Conservation (phyloP, 2,888 invertebrate genomes). For the Rhagium mordax region DNA sequence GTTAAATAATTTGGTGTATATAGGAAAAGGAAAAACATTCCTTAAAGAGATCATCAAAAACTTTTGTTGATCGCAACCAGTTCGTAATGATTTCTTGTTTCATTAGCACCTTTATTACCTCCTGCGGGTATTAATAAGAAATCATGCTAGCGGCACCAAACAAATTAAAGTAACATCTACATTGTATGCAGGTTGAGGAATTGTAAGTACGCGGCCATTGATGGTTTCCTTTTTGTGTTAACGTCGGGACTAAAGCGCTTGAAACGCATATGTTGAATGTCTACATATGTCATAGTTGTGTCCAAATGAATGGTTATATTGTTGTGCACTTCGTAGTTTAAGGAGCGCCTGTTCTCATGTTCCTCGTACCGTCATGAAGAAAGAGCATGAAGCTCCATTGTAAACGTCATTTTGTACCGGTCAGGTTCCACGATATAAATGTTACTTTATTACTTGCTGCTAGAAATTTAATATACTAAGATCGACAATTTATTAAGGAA, state of each 20-base stretch:
- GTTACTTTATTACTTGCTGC: slow-evolving; percentile 29
- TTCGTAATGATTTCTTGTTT: background rate
- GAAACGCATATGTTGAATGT: slow-evolving; percentile 23
- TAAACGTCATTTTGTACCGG: slow-evolving; percentile 40
- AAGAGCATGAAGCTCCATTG: slow-evolving; percentile 42
- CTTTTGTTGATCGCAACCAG: background rate
- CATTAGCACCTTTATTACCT: background rate
- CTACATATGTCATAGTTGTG: slow-evolving; percentile 36
- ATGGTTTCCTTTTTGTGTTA: slow-evolving; percentile 1
- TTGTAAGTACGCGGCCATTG: background rate
- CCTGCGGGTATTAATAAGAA: background rate
- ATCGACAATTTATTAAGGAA: slow-evolving; percentile 30
- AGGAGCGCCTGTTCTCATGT: slow-evolving; percentile 46
- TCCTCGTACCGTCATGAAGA: slow-evolving; percentile 34
- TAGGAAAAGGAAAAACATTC: too few species aligned
- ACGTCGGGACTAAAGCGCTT: background rate
- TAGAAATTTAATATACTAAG: slow-evolving; percentile 29
- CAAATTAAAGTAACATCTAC: background rate
- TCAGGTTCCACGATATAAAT: slow-evolving; percentile 23
- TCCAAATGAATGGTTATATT: slow-evolving; percentile 33
- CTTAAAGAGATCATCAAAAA: too few species aligned
- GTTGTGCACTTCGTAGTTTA: slow-evolving; percentile 34
- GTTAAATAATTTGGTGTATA: too few species aligned
- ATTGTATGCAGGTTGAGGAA: background rate
- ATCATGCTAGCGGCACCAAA: background rate